phyloP scores from a whole-genome alignment of 2,888 invertebrate species.

The Temnothorax unifasciatus region DNA sequence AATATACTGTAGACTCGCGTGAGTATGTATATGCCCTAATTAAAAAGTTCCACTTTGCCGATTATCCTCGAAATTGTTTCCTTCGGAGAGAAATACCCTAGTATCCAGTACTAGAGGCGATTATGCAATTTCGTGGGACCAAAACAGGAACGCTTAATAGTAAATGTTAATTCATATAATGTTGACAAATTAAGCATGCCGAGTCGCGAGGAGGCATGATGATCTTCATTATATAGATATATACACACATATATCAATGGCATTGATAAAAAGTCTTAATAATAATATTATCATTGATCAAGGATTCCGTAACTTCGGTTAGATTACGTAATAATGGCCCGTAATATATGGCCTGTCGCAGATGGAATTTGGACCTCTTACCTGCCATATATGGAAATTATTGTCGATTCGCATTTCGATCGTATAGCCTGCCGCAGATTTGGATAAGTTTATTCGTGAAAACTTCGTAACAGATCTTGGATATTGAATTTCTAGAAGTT shows the following conservation, averaged over 20 bases:
- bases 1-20: neutral
- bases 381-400: slow-evolving; percentile 13
- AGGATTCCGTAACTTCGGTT: neutral
- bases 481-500: slow-evolving; percentile 7
- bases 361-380: neutral
- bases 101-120: slow-evolving; percentile 58
- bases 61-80: slow-evolving; percentile 59
- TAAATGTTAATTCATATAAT: slow-evolving; percentile 47
- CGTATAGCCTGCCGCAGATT: slow-evolving; percentile 21
- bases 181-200: slow-evolving; percentile 25
- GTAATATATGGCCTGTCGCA: neutral
- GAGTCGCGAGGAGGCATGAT: slow-evolving; percentile 32
- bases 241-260: neutral
- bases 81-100: slow-evolving; percentile 24
- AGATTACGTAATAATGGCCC: neutral
- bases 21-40: slow-evolving; percentile 24
- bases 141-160: slow-evolving; percentile 70
- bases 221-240: slow-evolving; percentile 5
- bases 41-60: slow-evolving; percentile 31
- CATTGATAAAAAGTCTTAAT: slow-evolving; percentile 16
- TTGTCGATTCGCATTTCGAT: slow-evolving; percentile 3
- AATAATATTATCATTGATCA: neutral
- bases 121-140: slow-evolving; percentile 79
- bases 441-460: neutral
- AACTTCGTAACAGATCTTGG: neutral